phyloP scores from a whole-genome alignment of 2,888 invertebrate genomes.

The Phanerotoma sp. region DNA sequence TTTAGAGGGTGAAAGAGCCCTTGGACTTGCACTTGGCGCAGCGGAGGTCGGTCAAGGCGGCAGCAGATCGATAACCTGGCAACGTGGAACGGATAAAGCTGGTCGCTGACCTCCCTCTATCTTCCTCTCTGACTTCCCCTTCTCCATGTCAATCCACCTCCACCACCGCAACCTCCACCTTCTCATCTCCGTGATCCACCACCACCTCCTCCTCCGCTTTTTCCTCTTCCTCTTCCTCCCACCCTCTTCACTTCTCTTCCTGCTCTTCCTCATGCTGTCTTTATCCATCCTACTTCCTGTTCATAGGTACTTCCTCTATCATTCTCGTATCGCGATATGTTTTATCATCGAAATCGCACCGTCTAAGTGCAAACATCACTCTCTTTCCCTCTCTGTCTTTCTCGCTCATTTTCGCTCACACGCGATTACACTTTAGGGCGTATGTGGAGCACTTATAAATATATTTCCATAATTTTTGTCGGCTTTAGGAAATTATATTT shows the following conservation, averaged over 20 bases:
- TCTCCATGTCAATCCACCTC: too few species aligned
- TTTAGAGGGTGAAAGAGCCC: constrained; percentile 41
- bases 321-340: constrained; percentile 5
- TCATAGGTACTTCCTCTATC: constrained; percentile 8
- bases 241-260: too few species aligned
- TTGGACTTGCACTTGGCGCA: constrained; percentile 53
- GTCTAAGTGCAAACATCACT: constrained; percentile 4
- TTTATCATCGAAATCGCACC: constrained; percentile 21
- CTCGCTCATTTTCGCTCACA: too few species aligned
- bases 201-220: too few species aligned
- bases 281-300: constrained; percentile 1
- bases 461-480: too few species aligned
- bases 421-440: too few species aligned
- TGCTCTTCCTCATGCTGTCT: not conserved
- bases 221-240: too few species aligned
- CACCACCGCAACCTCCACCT: too few species aligned
- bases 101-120: constrained; percentile 36
- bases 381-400: not conserved
- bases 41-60: constrained; percentile 57
- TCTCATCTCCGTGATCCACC: too few species aligned
- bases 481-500: too few species aligned
- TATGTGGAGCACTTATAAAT: too few species aligned
- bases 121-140: too few species aligned
- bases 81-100: constrained; percentile 50
- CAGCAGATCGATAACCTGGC: constrained; percentile 55